Conservation (phyloP, 2,797 vertebrate genomes). For the Allobates femoralis region DNA sequence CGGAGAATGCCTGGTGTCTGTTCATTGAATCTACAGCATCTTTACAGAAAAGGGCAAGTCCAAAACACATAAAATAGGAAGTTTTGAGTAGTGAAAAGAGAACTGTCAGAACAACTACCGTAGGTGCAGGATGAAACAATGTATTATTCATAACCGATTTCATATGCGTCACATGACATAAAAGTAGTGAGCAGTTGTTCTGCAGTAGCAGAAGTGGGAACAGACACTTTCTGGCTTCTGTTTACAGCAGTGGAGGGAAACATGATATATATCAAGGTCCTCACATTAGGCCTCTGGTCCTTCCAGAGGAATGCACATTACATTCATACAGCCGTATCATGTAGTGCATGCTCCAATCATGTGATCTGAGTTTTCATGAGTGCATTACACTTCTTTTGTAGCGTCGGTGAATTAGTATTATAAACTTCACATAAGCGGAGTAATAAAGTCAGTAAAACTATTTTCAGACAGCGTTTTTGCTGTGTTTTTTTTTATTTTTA, state of each 20-base stretch:
- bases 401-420: neutral
- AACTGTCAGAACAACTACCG: too few species aligned
- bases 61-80: too few species aligned
- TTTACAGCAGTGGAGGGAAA: conserved; percentile 13
- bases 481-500: too few species aligned
- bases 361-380: neutral
- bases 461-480: too few species aligned
- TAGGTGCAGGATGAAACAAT: neutral
- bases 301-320: neutral
- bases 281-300: neutral
- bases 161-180: neutral
- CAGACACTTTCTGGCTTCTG: conserved; percentile 10
- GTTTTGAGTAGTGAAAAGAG: too few species aligned
- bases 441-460: neutral
- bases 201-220: neutral
- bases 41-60: too few species aligned
- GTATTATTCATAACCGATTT: neutral
- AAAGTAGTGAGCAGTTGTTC: neutral
- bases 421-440: neutral
- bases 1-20: too few species aligned
- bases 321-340: neutral
- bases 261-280: neutral
- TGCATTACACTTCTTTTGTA: neutral
- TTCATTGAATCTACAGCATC: too few species aligned
- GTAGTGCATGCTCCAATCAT: neutral